A percentile compares a stretch with the other conserved stretches of the same genome.
Conservation (phyloP, 2,113 vertebrate species). For the Tragelaphus buxtoni region DNA sequence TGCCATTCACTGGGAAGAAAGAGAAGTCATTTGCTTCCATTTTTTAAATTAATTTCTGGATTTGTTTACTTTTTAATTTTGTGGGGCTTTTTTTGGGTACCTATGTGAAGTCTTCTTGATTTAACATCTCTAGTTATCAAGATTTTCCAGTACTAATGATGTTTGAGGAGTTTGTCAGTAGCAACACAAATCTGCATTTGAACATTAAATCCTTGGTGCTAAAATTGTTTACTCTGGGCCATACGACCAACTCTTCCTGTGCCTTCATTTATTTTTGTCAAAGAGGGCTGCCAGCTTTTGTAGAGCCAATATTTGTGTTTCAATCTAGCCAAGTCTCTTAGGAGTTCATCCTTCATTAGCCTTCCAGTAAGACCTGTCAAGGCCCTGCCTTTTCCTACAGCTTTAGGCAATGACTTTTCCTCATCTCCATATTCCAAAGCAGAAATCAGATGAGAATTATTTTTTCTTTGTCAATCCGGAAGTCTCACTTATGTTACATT, state of each 20-base stretch:
- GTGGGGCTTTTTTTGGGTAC: background rate
- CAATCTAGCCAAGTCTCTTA: conserved; percentile 34
- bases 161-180: background rate
- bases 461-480: background rate
- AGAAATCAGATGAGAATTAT: background rate
- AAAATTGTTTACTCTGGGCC: background rate
- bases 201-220: conserved; percentile 22
- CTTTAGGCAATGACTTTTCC: background rate
- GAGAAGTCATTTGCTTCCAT: background rate
- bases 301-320: background rate
- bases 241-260: background rate
- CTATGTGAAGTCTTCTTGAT: background rate
- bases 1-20: background rate
- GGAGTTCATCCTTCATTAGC: background rate
- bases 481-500: background rate
- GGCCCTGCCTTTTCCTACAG: background rate
- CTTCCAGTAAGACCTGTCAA: conserved; percentile 39
- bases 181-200: background rate
- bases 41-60: background rate
- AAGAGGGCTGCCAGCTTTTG: background rate
- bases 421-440: background rate
- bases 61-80: background rate
- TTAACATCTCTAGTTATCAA: background rate
- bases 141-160: background rate
- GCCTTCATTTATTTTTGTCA: background rate